Conservation (phyloP, 2,888 invertebrate genomes). For the Criorhina ranunculi region DNA sequence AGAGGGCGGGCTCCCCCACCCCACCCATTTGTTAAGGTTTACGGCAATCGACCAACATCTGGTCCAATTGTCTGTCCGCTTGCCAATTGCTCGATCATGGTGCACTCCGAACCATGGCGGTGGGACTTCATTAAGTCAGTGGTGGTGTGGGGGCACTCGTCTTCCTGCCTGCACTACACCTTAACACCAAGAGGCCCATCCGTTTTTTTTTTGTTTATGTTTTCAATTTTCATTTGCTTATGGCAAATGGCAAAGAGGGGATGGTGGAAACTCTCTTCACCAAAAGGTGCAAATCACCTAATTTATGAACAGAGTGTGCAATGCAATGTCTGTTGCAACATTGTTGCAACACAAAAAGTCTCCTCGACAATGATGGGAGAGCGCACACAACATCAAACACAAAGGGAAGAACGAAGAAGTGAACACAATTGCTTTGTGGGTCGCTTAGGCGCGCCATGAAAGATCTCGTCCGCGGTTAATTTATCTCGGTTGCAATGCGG, state of each 20-base stretch:
- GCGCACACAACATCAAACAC: conserved; percentile 31
- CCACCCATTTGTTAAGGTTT: conserved; percentile 61
- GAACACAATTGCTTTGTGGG: conserved; percentile 51
- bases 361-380: conserved; percentile 1
- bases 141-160: conserved; percentile 15
- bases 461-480: conserved; percentile 61
- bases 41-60: conserved; percentile 63
- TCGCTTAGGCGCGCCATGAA: conserved; percentile 22
- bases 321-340: conserved; percentile 56
- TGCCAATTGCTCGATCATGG: conserved; percentile 68
- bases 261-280: conserved; percentile 56
- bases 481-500: conserved; percentile 52
- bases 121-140: conserved; percentile 7
- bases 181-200: conserved; percentile 44
- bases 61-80: conserved; percentile 53
- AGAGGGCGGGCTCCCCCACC: conserved; percentile 5
- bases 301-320: conserved; percentile 64
- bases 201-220: conserved; percentile 32
- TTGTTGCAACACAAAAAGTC: conserved; percentile 64
- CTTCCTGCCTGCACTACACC: conserved; percentile 34
- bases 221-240: conserved; percentile 33
- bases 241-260: background rate
- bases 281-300: conserved; percentile 76
- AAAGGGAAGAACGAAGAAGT: background rate
- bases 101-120: background rate